Conservation (phyloP, 2,113 vertebrate genomes). For the Conger conger region DNA sequence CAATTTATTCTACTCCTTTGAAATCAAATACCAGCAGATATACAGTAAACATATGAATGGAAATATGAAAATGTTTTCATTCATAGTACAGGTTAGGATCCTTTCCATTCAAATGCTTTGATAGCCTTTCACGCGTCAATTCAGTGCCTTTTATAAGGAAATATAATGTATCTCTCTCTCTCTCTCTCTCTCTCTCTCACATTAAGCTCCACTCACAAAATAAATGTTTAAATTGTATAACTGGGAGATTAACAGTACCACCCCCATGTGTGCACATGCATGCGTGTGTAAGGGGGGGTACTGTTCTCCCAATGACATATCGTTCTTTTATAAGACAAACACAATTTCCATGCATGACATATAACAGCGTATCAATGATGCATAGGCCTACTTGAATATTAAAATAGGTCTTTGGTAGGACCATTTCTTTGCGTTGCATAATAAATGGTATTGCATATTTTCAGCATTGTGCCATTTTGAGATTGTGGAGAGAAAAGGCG, state of each 20-base stretch:
- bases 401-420: slow-evolving; percentile 40
- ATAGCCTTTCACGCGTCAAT: slow-evolving; percentile 14
- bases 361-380: slow-evolving; percentile 40
- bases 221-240: too few species aligned
- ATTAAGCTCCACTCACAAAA: too few species aligned
- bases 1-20: not conserved
- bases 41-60: not conserved
- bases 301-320: not conserved
- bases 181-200: too few species aligned
- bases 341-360: slow-evolving; percentile 29
- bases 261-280: too few species aligned
- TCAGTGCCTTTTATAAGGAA: slow-evolving; percentile 9
- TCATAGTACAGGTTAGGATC: not conserved
- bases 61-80: not conserved
- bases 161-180: not conserved
- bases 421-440: slow-evolving; percentile 38
- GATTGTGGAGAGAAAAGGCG: not conserved
- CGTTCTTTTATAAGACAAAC: slow-evolving; percentile 24
- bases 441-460: slow-evolving; percentile 1
- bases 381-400: slow-evolving; percentile 34
- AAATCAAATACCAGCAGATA: not conserved
- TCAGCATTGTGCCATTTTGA: not conserved
- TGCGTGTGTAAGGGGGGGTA: too few species aligned
- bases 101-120: not conserved
- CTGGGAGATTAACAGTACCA: too few species aligned